Conservation (phyloP, 1,140 invertebrate species). For the Centruroides sculpturatus region DNA sequence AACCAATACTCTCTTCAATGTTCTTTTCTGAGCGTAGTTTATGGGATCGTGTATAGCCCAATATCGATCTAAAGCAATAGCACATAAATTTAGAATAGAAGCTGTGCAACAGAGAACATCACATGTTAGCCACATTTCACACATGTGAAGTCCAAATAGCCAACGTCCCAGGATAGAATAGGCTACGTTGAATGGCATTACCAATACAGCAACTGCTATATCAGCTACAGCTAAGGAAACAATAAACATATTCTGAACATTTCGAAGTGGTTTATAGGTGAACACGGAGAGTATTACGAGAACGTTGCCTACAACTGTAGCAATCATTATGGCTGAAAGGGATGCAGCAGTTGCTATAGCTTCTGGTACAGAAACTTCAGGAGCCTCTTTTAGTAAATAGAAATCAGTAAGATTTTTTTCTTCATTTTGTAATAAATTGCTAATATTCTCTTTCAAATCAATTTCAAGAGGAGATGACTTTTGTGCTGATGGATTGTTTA, state of each 20-base stretch:
- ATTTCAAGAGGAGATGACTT: too few species aligned
- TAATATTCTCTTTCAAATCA: too few species aligned
- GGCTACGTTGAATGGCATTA: slow-evolving; percentile 90
- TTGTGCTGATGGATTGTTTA: too few species aligned
- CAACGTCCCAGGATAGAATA: slow-evolving; percentile 80
- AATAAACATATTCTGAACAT: slow-evolving; percentile 96
- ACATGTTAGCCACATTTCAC: slow-evolving; percentile 92
- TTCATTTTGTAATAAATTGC: too few species aligned
- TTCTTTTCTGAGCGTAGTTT: slow-evolving; percentile 90
- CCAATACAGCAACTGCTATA: slow-evolving; percentile 86
- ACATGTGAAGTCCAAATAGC: slow-evolving; percentile 79
- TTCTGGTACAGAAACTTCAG: too few species aligned
- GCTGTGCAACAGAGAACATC: slow-evolving; percentile 95
- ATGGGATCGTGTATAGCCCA: slow-evolving; percentile 45
- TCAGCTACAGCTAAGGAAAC: slow-evolving; percentile 96
- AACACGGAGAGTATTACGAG: slow-evolving; percentile 92
- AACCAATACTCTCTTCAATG: slow-evolving; percentile 68
- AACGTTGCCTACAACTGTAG: slow-evolving; percentile 84
- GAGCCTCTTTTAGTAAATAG: too few species aligned
- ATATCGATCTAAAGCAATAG: slow-evolving; percentile 66
- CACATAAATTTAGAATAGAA: slow-evolving; percentile 90
- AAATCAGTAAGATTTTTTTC: too few species aligned
- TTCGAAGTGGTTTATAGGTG: slow-evolving; percentile 83
- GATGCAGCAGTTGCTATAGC: too few species aligned
- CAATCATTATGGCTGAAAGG: slow-evolving; percentile 41